Conservation (phyloP, 1,140 invertebrate genomes). For the Lepidurus apus region DNA sequence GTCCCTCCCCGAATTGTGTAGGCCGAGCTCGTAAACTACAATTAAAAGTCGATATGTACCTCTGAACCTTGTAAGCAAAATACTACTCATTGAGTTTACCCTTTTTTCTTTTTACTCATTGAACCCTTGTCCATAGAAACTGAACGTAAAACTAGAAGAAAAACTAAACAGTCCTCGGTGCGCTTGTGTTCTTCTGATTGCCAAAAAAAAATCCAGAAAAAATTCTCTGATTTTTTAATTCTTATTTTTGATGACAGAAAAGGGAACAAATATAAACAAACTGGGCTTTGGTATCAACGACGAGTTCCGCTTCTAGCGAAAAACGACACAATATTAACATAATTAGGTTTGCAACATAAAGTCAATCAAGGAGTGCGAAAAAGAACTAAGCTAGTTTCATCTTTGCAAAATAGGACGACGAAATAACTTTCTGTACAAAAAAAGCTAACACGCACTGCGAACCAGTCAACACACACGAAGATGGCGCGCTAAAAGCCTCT, state of each 20-base stretch:
- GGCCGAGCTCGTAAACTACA: slow-evolving; percentile 10
- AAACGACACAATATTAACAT: slow-evolving; percentile 19
- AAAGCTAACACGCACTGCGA: slow-evolving; percentile 5
- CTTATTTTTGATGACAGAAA: neutral
- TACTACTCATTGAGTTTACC: slow-evolving; percentile 14
- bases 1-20: neutral
- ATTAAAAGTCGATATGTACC: neutral
- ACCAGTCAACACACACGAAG: neutral
- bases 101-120: neutral
- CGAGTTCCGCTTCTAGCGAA: slow-evolving; percentile 10
- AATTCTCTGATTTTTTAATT: neutral
- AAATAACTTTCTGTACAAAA: slow-evolving; percentile 13
- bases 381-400: neutral
- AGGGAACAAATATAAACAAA: slow-evolving; percentile 7
- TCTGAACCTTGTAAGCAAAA: slow-evolving; percentile 22
- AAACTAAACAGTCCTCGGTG: neutral
- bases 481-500: no score
- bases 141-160: neutral
- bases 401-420: neutral
- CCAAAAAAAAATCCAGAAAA: neutral
- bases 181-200: slow-evolving; percentile 1
- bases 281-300: slow-evolving; percentile 18
- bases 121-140: neutral
- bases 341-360: slow-evolving; percentile 11
- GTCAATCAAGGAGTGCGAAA: neutral